phyloP scores from a whole-genome alignment of 2,888 invertebrate genomes.

The Tribolium freemani region DNA sequence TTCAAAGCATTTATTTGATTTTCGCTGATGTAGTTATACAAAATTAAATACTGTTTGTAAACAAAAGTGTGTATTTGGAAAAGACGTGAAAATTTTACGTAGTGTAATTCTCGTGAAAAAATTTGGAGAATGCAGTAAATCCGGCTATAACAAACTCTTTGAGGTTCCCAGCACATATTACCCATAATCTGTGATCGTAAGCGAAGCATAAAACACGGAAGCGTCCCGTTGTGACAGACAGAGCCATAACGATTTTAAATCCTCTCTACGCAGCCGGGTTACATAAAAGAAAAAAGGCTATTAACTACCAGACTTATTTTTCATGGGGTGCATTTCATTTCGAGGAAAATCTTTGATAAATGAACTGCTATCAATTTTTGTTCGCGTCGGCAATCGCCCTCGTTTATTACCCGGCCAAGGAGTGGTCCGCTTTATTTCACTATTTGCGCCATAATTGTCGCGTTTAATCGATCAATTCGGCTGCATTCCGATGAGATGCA shows the following conservation, averaged over 20 bases:
- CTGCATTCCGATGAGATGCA: neutral
- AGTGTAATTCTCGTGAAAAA: constrained; percentile 22
- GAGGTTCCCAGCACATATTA: constrained; percentile 51
- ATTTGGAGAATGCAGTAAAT: constrained; percentile 39
- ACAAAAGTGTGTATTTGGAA: neutral
- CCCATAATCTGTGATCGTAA: constrained; percentile 52
- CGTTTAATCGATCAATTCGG: neutral
- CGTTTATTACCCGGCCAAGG: constrained; percentile 28
- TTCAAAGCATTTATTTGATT: neutral
- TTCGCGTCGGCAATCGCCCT: constrained; percentile 38
- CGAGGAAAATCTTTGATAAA: constrained; percentile 60
- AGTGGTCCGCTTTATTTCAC: constrained; percentile 4
- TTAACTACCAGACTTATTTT: constrained; percentile 60
- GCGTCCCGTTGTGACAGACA: constrained; percentile 52
- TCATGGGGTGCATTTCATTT: constrained; percentile 62
- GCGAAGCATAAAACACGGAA: constrained; percentile 46
- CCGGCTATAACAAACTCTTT: constrained; percentile 51
- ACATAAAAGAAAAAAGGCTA: constrained; percentile 59
- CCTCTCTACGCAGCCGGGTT: constrained; percentile 56
- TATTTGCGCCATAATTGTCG: constrained; percentile 21
- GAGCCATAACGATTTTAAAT: constrained; percentile 60
- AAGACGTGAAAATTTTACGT: constrained; percentile 14
- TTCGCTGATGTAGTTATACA: too few species aligned
- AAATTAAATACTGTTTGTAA: neutral
- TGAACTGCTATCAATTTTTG: constrained; percentile 60